Percentiles rank a stretch among this genome's conserved stretches.
Evolutionary conservation across 2,888 invertebrate species (phyloP).

Genomic region (Argyresthia goedartella): DNA sequence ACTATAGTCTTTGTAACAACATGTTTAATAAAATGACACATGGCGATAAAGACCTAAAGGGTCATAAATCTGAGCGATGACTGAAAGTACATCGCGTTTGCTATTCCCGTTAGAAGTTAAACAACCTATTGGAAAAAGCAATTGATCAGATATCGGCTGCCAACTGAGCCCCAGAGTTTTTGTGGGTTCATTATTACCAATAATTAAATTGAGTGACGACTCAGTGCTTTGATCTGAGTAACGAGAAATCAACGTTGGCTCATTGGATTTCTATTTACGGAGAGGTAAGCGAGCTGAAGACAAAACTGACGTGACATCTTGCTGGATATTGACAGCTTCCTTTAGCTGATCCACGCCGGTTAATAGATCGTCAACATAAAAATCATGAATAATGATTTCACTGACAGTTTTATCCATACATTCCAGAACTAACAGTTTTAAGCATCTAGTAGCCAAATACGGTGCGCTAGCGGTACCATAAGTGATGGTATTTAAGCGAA

Average conservation of each 20-base stretch:
- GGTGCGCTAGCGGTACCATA: too few relatives aligned
- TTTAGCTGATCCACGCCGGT: conserved; percentile 1
- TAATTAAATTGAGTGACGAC: conserved; percentile 10
- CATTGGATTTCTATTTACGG: conserved; percentile 6
- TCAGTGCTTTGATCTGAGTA: background rate
- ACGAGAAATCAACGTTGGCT: conserved; percentile 6
- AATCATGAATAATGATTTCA: too few relatives aligned
- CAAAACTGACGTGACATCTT: conserved; percentile 2
- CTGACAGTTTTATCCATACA: too few relatives aligned
- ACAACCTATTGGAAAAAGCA: conserved; percentile 3
- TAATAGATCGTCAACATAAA: conserved; percentile 16
- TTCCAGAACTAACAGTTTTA: too few relatives aligned
- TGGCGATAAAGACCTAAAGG: conserved; percentile 13
- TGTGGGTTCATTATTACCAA: conserved; percentile 6
- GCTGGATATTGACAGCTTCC: background rate
- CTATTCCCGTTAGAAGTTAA: background rate
- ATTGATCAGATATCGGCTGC: conserved; percentile 3
- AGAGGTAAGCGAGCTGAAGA: background rate
- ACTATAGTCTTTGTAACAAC: conserved; percentile 17
- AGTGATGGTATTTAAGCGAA: too few relatives aligned
- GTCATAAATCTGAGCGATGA: too few relatives aligned
- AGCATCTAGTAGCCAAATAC: too few relatives aligned
- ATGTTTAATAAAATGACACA: conserved; percentile 16
- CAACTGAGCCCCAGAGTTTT: conserved; percentile 14
- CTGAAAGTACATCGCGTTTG: too few relatives aligned